Conservation (phyloP, 2,113 vertebrate genomes). For the Hippocampus guttulatus region DNA sequence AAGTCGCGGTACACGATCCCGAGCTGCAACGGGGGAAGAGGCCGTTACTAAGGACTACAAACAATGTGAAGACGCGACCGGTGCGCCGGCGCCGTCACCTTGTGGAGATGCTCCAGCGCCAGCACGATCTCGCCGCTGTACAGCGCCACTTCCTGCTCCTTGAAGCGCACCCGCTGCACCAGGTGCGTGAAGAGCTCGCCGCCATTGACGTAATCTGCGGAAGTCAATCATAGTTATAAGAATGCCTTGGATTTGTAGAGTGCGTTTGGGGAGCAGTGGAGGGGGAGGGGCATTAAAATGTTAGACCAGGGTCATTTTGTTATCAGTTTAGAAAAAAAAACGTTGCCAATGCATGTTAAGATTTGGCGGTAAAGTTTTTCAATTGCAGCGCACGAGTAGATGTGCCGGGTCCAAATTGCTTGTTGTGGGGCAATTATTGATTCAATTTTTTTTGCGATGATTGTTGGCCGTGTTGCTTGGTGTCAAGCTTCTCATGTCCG, state of each 20-base stretch:
- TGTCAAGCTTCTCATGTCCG: no score
- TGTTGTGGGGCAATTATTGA: no score
- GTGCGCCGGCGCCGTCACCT: constrained; percentile 71
- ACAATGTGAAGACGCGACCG: background rate
- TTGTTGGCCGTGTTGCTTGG: no score
- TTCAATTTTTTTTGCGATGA: no score
- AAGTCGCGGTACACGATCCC: constrained; percentile 97
- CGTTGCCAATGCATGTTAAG: no score
- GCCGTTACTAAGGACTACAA: background rate
- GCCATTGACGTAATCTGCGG: constrained; percentile 92
- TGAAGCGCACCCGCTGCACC: constrained; percentile 94
- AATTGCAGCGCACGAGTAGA: no score
- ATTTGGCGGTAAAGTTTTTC: no score
- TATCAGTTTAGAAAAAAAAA: background rate
- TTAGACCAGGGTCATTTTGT: no score
- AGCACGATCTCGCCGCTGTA: constrained; percentile 93
- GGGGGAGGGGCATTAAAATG: background rate
- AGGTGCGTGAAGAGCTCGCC: constrained; percentile 97
- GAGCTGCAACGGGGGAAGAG: constrained; percentile 69
- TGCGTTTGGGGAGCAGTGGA: background rate
- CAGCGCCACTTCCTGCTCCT: constrained; percentile 88
- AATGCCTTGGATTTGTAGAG: background rate
- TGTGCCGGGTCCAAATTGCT: no score
- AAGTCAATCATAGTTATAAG: background rate
- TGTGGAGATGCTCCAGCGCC: constrained; percentile 92